These are phyloP conservation scores for Stenchaetothrips biformis DNA, from an alignment of 2,888 invertebrate genomes.

Conservation along the genomic window DNA sequence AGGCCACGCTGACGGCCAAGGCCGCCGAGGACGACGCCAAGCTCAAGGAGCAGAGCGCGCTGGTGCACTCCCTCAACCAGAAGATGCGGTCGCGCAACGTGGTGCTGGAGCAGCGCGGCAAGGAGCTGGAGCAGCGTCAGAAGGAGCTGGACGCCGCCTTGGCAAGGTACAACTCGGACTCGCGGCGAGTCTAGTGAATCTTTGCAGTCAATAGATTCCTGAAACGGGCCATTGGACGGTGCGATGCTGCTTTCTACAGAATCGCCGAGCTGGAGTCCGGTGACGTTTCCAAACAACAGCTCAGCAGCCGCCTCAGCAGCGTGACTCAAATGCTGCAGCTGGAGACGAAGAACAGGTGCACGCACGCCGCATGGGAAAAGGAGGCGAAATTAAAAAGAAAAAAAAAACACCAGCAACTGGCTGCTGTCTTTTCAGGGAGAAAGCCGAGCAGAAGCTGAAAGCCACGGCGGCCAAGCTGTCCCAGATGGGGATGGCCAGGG, in stretches of 20 bases:
- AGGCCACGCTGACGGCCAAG: not conserved
- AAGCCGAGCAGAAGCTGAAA: not conserved
- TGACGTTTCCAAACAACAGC: not conserved
- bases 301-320: not conserved
- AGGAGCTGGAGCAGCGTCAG: not conserved
- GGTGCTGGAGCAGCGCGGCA: not conserved
- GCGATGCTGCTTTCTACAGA: not conserved
- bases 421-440: not conserved
- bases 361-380: not conserved
- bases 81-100: not conserved
- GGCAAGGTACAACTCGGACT: not conserved
- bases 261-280: not conserved
- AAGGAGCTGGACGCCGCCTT: not conserved
- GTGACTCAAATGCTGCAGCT: not conserved
- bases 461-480: not conserved
- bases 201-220: no score
- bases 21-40: not conserved
- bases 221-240: no score
- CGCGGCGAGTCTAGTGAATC: no score
- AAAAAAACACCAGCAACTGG: not conserved
- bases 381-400: not conserved
- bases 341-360: not conserved
- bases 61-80: not conserved
- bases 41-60: not conserved
- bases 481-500: not conserved